phyloP scores from a whole-genome alignment of 2,113 vertebrate genomes.

The Lichenostomus cassidix region DNA sequence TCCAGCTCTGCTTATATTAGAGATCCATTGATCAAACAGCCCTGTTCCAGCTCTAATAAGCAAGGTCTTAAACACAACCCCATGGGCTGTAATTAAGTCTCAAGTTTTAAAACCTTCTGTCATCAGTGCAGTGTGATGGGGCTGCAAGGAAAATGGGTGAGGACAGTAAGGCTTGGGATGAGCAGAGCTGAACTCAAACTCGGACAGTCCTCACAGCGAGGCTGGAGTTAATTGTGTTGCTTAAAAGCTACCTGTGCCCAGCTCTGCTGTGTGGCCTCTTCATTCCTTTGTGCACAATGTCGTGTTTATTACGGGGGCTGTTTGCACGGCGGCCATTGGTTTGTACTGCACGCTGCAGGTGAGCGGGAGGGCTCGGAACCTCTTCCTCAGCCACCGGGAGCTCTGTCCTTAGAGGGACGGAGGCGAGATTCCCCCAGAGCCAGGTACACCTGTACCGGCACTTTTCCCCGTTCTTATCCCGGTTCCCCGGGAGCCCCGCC shows the following conservation, averaged over 20 bases:
- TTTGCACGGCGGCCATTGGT: neutral
- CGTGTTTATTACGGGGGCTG: too few species aligned
- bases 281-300: neutral
- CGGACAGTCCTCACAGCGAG: accelerated
- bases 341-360: neutral
- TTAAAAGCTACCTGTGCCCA: neutral
- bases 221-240: neutral
- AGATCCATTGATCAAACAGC: neutral
- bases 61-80: neutral
- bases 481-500: accelerated
- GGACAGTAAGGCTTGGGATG: neutral
- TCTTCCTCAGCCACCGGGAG: neutral
- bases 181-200: neutral
- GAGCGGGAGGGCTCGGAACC: neutral
- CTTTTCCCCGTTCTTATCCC: accelerated
- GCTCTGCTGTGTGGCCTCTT: neutral
- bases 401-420: accelerated
- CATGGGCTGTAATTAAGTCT: neutral
- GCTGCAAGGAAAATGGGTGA: neutral
- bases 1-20: neutral
- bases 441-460: accelerated
- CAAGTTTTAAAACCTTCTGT: neutral
- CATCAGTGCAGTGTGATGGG: neutral
- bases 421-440: accelerated
- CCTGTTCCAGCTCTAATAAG: neutral